A percentile compares a stretch with the other conserved stretches of the same genome.
Evolutionary conservation across 2,888 invertebrate genomes (phyloP).

Genomic region (Octonoba sinensis): DNA sequence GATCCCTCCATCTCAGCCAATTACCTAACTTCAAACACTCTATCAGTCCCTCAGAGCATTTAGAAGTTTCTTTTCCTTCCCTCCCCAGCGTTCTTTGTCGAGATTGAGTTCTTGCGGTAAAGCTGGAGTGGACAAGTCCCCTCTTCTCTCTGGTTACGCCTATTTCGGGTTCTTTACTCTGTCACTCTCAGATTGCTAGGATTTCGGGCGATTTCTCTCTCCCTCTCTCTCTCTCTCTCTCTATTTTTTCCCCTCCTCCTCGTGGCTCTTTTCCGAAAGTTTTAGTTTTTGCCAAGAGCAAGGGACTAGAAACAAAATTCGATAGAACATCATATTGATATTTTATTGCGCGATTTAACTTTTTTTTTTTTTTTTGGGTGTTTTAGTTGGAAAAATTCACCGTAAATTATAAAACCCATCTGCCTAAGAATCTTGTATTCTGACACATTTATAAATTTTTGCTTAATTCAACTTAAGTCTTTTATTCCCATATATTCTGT

Average conservation of each 20-base stretch:
- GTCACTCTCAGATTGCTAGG: conserved; percentile 60
- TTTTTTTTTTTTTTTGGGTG: too few species aligned
- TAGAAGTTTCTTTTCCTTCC: conserved; percentile 20
- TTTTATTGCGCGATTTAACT: too few species aligned
- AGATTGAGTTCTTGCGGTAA: conserved; percentile 60
- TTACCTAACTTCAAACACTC: conserved; percentile 56
- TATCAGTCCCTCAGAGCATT: conserved; percentile 57
- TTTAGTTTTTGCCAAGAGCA: too few species aligned
- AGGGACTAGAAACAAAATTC: too few species aligned
- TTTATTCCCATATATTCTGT: too few species aligned
- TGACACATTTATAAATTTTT: too few species aligned
- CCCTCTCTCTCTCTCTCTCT: conserved; percentile 12
- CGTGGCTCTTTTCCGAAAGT: not conserved
- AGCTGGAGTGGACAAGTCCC: conserved; percentile 49
- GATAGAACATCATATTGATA: too few species aligned
- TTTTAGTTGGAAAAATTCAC: too few species aligned
- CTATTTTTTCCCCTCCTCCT: not conserved
- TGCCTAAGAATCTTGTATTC: too few species aligned
- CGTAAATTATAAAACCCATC: too few species aligned
- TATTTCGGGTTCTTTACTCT: conserved; percentile 60
- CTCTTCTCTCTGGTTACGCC: conserved; percentile 51
- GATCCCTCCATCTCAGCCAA: conserved; percentile 54
- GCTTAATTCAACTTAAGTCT: too few species aligned
- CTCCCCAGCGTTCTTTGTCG: conserved; percentile 33
- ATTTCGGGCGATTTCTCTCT: conserved; percentile 30